Evolutionary conservation across 37 sponge, comb jelly and placozoan genomes (phyloP), one percentile per base, ranked within the genome.

Genomic region (Trichoplax adhaerens): DNA sequence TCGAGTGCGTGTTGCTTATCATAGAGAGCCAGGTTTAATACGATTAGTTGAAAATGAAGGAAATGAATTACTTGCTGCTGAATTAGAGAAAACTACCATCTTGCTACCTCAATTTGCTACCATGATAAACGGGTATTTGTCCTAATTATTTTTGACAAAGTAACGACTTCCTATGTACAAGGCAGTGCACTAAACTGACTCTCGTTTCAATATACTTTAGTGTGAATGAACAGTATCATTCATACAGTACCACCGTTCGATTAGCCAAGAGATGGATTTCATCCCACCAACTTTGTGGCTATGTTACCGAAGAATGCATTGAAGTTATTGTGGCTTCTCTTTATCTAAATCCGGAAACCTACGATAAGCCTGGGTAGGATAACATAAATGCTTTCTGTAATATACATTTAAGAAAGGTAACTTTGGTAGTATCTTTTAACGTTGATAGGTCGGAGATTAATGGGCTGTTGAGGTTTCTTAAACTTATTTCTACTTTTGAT

Each of bases 231-330:
- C 81, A 87, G 68, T 84, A 76, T 60, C 74, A 88, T 72, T 67
- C 88, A 0, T 88, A 69, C 65, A 77, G 84, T 5, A 55, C 63
- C 53, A 91, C 87, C 4, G 77, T 73, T 48, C 56, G 99, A 5
- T 71, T 92, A 63, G 73, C 85, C 48, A 98, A 98, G 77, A 75
- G 86, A 5, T 98, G 99, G 99, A 62, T 89, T 1, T 66, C 83
- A 0, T 53, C 84, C n/a, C 94, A 98, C 57, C 79, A 87, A 66
- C 71, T 98, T 54, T 75, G 93, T 73, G 81, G 79, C 57, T 85
- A 87, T 67, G 53, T 98, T 29, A 59, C 86, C 29, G 94, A 98
- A 50, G 86, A 89, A 58, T 82, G 78, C 57, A 75, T 93, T 50
- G 99, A 98, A 71, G 76, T 98, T 68, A 69, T 98, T 58, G 85